Percentiles rank a stretch among this genome's conserved stretches.
These are phyloP conservation scores for Elaphurus davidianus DNA, from an alignment of 2,113 vertebrate species.

Conservation along the genomic window DNA sequence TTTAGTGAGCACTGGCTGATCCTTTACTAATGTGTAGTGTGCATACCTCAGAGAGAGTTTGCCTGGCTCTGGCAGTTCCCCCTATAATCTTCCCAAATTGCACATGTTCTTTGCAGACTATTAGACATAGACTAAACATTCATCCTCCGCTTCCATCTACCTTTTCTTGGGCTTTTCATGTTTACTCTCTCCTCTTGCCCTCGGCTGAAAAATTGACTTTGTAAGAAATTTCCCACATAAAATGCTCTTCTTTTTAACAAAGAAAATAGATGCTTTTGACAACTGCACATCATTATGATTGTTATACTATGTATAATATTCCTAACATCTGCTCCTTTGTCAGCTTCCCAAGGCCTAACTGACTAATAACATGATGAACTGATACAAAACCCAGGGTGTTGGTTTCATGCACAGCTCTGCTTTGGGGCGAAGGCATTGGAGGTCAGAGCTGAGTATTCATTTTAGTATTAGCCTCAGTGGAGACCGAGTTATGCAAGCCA, in stretches of 20 bases:
- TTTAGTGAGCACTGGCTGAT: neutral
- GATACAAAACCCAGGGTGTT: constrained; percentile 60
- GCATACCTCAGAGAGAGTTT: neutral
- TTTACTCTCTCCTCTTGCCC: constrained; percentile 6
- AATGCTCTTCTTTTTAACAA: constrained; percentile 26
- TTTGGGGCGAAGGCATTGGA: constrained; percentile 28
- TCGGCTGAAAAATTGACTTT: neutral
- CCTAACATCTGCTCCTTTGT: constrained; percentile 81
- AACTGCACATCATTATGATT: constrained; percentile 67
- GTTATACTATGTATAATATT: constrained; percentile 74
- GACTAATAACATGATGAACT: constrained; percentile 75
- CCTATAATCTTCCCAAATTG: neutral
- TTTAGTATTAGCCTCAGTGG: constrained; percentile 54
- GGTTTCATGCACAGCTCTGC: constrained; percentile 54
- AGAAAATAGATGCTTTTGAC: constrained; percentile 65
- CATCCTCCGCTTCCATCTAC: neutral
- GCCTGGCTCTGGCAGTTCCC: neutral
- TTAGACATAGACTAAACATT: constrained; percentile 56
- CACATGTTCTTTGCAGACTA: constrained; percentile 13
- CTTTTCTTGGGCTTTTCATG: neutral
- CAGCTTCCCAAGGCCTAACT: constrained; percentile 74
- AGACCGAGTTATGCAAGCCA: neutral
- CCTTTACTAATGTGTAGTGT: neutral
- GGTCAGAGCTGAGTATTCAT: constrained; percentile 39
- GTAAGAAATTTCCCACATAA: neutral